Percentiles rank a stretch among this genome's conserved stretches.
These are phyloP conservation scores for Stenichneumon culpator DNA, from an alignment of 2,888 invertebrate species.

Conservation along the genomic window DNA sequence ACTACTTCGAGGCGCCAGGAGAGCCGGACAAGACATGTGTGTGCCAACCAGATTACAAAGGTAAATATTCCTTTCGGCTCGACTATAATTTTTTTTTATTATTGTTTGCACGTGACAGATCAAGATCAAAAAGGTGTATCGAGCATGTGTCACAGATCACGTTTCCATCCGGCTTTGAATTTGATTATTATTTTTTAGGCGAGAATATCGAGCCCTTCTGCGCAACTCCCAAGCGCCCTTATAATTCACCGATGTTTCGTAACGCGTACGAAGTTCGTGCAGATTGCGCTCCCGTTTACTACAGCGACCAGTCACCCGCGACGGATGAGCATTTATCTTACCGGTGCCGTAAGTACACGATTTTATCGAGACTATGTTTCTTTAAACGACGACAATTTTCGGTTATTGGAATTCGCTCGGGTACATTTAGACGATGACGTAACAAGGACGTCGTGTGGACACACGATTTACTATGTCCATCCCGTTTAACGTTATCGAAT, in stretches of 20 bases:
- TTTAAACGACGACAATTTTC: not conserved
- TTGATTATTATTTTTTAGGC: slow-evolving; percentile 66
- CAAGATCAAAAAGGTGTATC: no score
- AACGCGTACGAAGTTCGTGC: slow-evolving; percentile 45
- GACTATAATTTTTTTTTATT: not conserved
- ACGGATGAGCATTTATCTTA: slow-evolving; percentile 68
- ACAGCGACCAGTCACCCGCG: slow-evolving; percentile 63
- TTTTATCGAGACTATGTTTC: not conserved
- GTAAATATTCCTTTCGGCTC: slow-evolving; percentile 58
- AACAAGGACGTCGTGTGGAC: not conserved
- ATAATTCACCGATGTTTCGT: slow-evolving; percentile 70
- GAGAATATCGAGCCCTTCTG: slow-evolving; percentile 78
- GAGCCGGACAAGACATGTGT: slow-evolving; percentile 72
- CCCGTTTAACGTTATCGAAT: not conserved
- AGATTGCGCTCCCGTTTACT: slow-evolving; percentile 76
- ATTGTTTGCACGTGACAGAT: no score
- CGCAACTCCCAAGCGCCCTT: slow-evolving; percentile 45
- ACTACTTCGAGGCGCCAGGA: slow-evolving; percentile 70
- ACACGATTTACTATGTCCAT: not conserved
- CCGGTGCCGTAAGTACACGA: slow-evolving; percentile 78
- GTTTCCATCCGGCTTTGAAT: no score
- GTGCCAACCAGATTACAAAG: slow-evolving; percentile 73
- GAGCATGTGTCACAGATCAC: no score
- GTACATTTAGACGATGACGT: not conserved
- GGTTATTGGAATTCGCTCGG: not conserved